Base-by-base conservation (phyloP, 2,797 vertebrate genomes). In the Harpagifer antarcticus region DNA sequence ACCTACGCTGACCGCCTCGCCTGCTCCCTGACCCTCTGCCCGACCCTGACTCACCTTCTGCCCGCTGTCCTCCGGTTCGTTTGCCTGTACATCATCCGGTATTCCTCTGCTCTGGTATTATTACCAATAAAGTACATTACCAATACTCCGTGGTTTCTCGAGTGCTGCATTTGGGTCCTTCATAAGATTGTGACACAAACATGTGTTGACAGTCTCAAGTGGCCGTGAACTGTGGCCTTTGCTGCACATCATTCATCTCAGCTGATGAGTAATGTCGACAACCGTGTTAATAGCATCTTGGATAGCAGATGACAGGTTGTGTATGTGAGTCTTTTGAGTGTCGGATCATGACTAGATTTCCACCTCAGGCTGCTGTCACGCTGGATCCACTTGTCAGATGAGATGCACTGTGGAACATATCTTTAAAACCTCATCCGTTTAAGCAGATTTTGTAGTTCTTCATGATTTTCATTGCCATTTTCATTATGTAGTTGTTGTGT, bases 301-400 rank as follows among this genome's bases (percentile, higher is more conserved):
- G 78, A 82, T 79, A 52, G 83, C 74, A 63, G 81, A 79, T 90
- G 91, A 92, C 89, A 85, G 79, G 59, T 81, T 71, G 54, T 71
- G 54, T 68, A 55, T 79, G 78, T 62, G 83, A 68, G 76, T 71
- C 78, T 81, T 75, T 69, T 81, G 68, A 78, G 61, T 44, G 53
- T 76, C 74, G 20, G 64, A 84, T 85, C 62, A 20, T 56, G 66
- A 66, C 78, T 68, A 69, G 66, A 54, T 69, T 56, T 68, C 20
- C 44, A 83, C 90, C 89, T 76, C 74, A 10, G 88, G 92, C 87
- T 61, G 64, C 78, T 91, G 87, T 91, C 91, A 68, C 0, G 33
- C 57, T 61, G 52, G 52, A 86, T 87, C 73, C 69, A 16, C 57
- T 70, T 74, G 64, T 69, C 33, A 12, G 60, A 65, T 74, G 33